Percentiles rank a stretch among this genome's conserved stretches.
phyloP scores from a whole-genome alignment of 1,140 invertebrate species.

The Tetragonula clypearis region DNA sequence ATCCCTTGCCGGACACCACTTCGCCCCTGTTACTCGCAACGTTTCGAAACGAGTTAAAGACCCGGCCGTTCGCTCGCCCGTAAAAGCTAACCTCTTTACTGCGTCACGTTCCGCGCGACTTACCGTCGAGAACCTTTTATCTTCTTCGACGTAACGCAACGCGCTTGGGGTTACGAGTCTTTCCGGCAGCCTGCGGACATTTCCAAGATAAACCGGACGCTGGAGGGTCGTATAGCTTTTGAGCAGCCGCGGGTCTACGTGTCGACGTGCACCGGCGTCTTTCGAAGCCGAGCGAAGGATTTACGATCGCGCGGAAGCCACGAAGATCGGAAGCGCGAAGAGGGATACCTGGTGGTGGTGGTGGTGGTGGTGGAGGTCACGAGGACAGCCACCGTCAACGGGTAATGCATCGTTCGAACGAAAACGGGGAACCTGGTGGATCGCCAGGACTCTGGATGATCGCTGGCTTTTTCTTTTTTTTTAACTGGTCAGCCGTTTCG shows the following conservation, averaged over 20 bases:
- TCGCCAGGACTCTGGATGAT: background rate
- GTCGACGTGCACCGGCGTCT: background rate
- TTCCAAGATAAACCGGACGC: constrained; percentile 18
- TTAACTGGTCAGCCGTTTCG: background rate
- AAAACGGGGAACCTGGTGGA: background rate
- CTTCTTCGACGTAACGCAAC: constrained; percentile 19
- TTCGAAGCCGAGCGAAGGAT: background rate
- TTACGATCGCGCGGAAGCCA: background rate
- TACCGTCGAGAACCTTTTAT: constrained; percentile 16
- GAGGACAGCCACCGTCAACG: background rate
- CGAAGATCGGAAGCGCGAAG: background rate
- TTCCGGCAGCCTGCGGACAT: constrained; percentile 4
- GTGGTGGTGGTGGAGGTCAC: background rate
- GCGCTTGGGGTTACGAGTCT: background rate
- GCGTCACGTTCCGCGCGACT: constrained; percentile 17
- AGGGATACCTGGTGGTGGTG: background rate
- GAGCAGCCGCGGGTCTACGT: background rate
- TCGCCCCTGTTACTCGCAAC: background rate
- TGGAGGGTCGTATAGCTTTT: background rate
- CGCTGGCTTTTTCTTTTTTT: background rate
- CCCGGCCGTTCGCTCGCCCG: background rate
- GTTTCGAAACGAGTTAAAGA: constrained; percentile 1
- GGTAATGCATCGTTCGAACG: background rate
- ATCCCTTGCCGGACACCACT: background rate
- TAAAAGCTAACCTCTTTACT: constrained; percentile 14